A percentile compares a stretch with the other conserved stretches of the same genome.
Evolutionary conservation across 2,888 invertebrate species (phyloP).

Genomic region (Dichetophora obliterata): DNA sequence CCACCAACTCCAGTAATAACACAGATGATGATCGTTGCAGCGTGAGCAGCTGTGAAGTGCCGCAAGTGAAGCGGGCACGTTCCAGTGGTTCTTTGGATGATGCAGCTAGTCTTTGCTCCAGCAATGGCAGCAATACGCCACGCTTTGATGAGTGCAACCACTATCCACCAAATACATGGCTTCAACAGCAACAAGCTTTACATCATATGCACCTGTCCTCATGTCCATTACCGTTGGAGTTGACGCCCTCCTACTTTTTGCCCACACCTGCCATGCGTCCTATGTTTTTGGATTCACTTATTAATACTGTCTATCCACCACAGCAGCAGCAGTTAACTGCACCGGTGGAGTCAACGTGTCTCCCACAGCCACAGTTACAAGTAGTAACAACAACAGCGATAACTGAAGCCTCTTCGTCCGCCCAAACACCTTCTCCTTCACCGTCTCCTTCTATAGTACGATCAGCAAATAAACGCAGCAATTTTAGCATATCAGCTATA

Average conservation of each 20-base stretch:
- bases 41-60: constrained; percentile 57
- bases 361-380: neutral
- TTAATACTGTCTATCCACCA: neutral
- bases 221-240: constrained; percentile 30
- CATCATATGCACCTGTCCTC: constrained; percentile 23
- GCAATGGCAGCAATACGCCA: constrained; percentile 30
- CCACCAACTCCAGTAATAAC: neutral
- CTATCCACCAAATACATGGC: constrained; percentile 51
- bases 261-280: neutral
- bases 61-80: constrained; percentile 61
- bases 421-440: neutral
- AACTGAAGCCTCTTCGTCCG: neutral
- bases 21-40: constrained; percentile 62
- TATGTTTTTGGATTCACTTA: neutral
- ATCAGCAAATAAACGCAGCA: constrained; percentile 61
- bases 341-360: too few species aligned
- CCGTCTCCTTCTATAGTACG: constrained; percentile 44
- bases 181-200: constrained; percentile 44
- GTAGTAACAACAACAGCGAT: constrained; percentile 32
- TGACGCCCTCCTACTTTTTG: constrained; percentile 26
- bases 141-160: constrained; percentile 40
- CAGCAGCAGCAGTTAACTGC: neutral
- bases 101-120: constrained; percentile 50
- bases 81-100: constrained; percentile 62
- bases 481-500: constrained; percentile 69